Evolutionary conservation across 1,140 invertebrate species (phyloP), one percentile per base, ranked within the genome.

Genomic region (Galleria mellonella): DNA sequence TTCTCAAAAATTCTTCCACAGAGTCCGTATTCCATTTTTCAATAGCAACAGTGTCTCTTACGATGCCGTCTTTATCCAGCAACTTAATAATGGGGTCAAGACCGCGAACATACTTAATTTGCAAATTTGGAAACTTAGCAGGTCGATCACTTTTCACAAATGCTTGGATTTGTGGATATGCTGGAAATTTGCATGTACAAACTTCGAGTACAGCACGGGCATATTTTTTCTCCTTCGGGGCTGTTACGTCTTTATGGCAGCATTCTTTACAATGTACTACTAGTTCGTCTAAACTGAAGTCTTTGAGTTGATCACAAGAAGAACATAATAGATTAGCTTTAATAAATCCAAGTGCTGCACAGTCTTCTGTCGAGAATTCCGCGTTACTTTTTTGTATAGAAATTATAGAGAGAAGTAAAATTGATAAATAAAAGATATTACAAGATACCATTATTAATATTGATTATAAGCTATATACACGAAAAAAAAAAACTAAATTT

Each of bases 1-100:
- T 95, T 30, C 91, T 92, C 28, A 98, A 90, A 87, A 98, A 98
- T 86, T 98, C 97, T 83, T 97, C 94, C 0, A 98, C 93, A 8
- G 96, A 94, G 71, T 99, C 97, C 4, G 97, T 98, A 76, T 98
- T 94, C 97, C 97, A 99, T 77, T 97, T 97, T 56, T 97, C 96
- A 74, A 98, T 98, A 30, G 96, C 95, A 2, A 98, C 89, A 35
- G 93, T 92, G 71, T 97, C 94, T 78, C 92, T 90, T 9, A 96
- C 88, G 71, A 94, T 93, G 15, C 92, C 93, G 66, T 93, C 91
- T 40, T 91, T 91, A 73, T 98, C 93, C 49, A 95, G 88, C 14
- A 99, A 82, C 73, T 97, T 97, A 29, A 99, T 97, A 36, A 96
- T 91, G 2, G 97, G 97, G 87, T 98, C 96, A 35, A 97, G 86